These are phyloP conservation scores for Panulirus ornatus DNA, from an alignment of 1,140 invertebrate species.

Conservation along the genomic window DNA sequence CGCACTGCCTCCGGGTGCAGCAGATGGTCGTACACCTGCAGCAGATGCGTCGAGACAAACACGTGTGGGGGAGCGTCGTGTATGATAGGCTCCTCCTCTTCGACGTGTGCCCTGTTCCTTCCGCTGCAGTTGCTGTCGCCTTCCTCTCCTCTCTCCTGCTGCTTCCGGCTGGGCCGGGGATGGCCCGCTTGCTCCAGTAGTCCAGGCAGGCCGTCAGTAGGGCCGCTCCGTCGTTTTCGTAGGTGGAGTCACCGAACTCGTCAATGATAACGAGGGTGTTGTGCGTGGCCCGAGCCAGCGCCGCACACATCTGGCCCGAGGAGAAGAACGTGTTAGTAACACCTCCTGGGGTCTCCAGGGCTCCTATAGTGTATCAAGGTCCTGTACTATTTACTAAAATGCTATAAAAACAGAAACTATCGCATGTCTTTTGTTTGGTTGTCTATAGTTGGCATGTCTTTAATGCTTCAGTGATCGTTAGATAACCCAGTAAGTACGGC, in stretches of 20 bases:
- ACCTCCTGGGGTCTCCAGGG: too few relatives aligned
- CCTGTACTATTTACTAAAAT: too few relatives aligned
- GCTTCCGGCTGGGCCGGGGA: slow-evolving; percentile 69
- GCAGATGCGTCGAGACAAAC: slow-evolving; percentile 88
- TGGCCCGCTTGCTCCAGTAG: slow-evolving; percentile 80
- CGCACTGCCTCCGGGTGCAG: slow-evolving; percentile 51
- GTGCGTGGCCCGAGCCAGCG: slow-evolving; percentile 83
- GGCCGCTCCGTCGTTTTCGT: slow-evolving; percentile 86
- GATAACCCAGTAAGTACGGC: too few relatives aligned
- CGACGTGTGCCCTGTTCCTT: not conserved
- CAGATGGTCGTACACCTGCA: slow-evolving; percentile 82
- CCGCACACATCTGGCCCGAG: slow-evolving; percentile 86
- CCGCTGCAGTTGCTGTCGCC: not conserved
- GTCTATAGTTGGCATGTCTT: too few relatives aligned
- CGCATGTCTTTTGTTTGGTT: too few relatives aligned
- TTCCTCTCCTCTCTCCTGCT: not conserved
- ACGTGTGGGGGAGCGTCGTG: slow-evolving; percentile 84
- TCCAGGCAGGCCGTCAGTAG: slow-evolving; percentile 84
- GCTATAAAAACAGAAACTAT: too few relatives aligned
- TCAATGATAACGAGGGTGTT: slow-evolving; percentile 90
- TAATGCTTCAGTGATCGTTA: too few relatives aligned
- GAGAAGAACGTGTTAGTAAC: too few relatives aligned
- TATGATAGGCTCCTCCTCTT: not conserved
- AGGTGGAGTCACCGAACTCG: slow-evolving; percentile 94
- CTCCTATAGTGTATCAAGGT: too few relatives aligned